These are phyloP conservation scores for Amyelois transitella DNA, from an alignment of 1,140 invertebrate genomes.

Conservation along the genomic window DNA sequence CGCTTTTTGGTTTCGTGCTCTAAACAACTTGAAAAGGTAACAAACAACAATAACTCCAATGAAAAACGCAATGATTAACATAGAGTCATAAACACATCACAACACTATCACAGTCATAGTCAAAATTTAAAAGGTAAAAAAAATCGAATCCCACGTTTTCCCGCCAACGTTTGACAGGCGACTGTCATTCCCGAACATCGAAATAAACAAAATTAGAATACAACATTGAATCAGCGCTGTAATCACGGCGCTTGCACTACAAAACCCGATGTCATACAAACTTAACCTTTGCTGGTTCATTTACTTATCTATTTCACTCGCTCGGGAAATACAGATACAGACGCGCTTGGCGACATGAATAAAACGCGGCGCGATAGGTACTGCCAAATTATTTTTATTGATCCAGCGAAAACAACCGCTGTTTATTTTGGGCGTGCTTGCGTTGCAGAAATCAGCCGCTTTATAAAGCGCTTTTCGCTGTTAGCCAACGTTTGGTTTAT, in stretches of 20 bases:
- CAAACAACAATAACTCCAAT: slow-evolving; percentile 27
- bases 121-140: slow-evolving; percentile 18
- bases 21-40: slow-evolving; percentile 29
- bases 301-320: background rate
- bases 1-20: slow-evolving; percentile 11
- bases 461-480: background rate
- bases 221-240: background rate
- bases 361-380: background rate
- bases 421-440: background rate
- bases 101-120: slow-evolving; percentile 22
- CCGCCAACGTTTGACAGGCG: slow-evolving; percentile 39
- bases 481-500: background rate
- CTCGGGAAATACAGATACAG: background rate
- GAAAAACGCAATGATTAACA: slow-evolving; percentile 41
- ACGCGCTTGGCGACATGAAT: background rate
- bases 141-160: slow-evolving; percentile 33
- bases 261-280: background rate
- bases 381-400: slow-evolving; percentile 1
- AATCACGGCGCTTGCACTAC: background rate
- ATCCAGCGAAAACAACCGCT: background rate
- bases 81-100: slow-evolving; percentile 40
- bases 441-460: background rate
- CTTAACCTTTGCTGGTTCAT: background rate
- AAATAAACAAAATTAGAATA: slow-evolving; percentile 11
- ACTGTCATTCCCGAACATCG: slow-evolving; percentile 24